phyloP scores from a whole-genome alignment of 2,113 vertebrate species.

The Scortum barcoo region DNA sequence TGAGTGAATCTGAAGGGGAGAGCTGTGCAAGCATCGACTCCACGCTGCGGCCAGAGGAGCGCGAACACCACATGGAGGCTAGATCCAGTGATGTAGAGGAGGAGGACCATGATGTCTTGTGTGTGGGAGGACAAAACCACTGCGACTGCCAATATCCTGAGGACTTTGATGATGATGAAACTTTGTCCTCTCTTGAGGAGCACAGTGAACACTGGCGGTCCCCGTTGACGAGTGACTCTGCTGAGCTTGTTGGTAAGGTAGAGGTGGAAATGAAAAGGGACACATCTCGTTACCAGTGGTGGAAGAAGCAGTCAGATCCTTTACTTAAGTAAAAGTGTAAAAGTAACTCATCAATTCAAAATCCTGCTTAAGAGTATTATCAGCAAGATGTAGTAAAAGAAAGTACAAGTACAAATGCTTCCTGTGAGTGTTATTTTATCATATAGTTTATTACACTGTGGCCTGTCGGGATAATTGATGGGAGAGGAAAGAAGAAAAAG shows the following conservation, averaged over 20 bases:
- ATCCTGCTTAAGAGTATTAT: not conserved
- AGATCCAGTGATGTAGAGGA: conserved; percentile 13
- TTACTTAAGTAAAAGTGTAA: not conserved
- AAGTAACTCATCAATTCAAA: not conserved
- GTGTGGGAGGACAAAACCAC: conserved; percentile 66
- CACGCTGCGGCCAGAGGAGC: conserved; percentile 27
- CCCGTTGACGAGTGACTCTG: conserved; percentile 51
- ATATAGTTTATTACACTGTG: too few relatives aligned
- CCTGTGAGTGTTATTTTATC: not conserved
- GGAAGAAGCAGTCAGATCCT: not conserved
- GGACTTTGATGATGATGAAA: conserved; percentile 86
- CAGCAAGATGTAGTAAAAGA: too few relatives aligned
- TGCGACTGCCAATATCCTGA: conserved; percentile 78
- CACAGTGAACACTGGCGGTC: conserved; percentile 41
- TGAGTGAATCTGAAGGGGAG: not conserved
- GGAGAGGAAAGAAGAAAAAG: too few relatives aligned
- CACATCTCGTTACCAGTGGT: not conserved
- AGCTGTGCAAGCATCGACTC: conserved; percentile 8
- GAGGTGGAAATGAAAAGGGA: not conserved
- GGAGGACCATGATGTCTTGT: conserved; percentile 44
- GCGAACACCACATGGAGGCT: not conserved
- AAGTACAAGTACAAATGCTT: not conserved
- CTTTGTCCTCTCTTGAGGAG: conserved; percentile 73
- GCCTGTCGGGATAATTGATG: too few relatives aligned
- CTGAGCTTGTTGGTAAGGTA: conserved; percentile 54